Base-by-base conservation (phyloP, 2,113 vertebrate species). In the Naja naja region DNA sequence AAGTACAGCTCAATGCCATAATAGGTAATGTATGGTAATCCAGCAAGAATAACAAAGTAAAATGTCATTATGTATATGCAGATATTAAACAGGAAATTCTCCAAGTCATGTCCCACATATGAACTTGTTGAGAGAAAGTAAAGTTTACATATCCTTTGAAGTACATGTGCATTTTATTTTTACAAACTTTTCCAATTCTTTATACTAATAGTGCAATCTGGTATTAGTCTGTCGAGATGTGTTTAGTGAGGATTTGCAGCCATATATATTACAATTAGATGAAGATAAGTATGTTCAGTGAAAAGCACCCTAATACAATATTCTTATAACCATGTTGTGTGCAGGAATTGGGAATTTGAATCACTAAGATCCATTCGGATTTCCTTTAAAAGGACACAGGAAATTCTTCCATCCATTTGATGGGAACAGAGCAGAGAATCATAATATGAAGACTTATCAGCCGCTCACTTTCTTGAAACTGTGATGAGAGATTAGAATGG, bases 1-100 rank as follows among this genome's bases (percentile, higher is more conserved):
- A 94, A 34, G 22, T 25, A 27, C 1, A 94, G 12, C 89, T 93
- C 34, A 43, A 95, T 96, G 89, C 96, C 90, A 95, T 96, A 97
- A 93, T 45, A 91, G 93, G 90, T 0, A 95, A 94, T 93, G 69
- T 90, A 39, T 90, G 93, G 92, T 92, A 92, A 53, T 56, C 53
- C 95, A 64, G 88, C 69, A 43, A n/a, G 14, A 93, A 92, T 89
- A 94, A 95, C 81, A 90, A 20, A 94, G 30, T 53, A 88, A 86
- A 87, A 92, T 91, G 47, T 87, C 90, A 95, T 85, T 89, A 64
- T 53, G 12, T 93, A 23, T 91, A 89, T 14, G 94, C 23, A 69
- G 43, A 94, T n/a, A 20, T 93, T 95, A 95, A 95, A 87, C 89
- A 95, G 52, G 30, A 18, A 93, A 49, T 93, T 49, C 12, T 93